Evolutionary conservation across 2,888 invertebrate genomes (phyloP).

Genomic region (Tridacna gigas): DNA sequence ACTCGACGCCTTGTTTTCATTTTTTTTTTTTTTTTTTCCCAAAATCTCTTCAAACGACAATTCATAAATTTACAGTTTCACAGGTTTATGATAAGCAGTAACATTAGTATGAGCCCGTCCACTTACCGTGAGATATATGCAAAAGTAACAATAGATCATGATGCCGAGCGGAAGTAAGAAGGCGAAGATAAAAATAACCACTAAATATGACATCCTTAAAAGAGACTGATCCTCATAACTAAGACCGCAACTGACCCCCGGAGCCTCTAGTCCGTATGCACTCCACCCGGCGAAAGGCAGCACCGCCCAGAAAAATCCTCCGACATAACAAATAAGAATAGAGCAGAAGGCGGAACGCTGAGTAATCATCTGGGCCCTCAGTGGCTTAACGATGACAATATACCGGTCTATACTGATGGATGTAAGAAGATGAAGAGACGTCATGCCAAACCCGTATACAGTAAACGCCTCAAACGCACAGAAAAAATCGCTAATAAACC

Average conservation of each 20-base stretch:
- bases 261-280: slow-evolving; percentile 73
- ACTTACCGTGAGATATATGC: slow-evolving; percentile 75
- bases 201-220: slow-evolving; percentile 69
- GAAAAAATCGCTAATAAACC: slow-evolving; percentile 56
- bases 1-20: no score
- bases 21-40: no score
- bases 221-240: slow-evolving; percentile 66
- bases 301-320: slow-evolving; percentile 72
- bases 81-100: no score
- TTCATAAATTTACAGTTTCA: no score
- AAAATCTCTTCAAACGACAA: no score
- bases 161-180: slow-evolving; percentile 70
- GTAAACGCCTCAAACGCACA: slow-evolving; percentile 73
- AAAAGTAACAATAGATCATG: slow-evolving; percentile 72
- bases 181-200: slow-evolving; percentile 73
- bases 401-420: slow-evolving; percentile 76
- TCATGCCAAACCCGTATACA: slow-evolving; percentile 72
- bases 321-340: slow-evolving; percentile 55
- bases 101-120: no score
- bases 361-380: slow-evolving; percentile 67
- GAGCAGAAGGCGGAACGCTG: slow-evolving; percentile 54
- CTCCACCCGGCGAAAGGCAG: slow-evolving; percentile 79
- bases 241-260: slow-evolving; percentile 72
- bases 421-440: slow-evolving; percentile 72
- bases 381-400: slow-evolving; percentile 75